Conservation (phyloP, 2,113 vertebrate species). For the Crotophaga sulcirostris region DNA sequence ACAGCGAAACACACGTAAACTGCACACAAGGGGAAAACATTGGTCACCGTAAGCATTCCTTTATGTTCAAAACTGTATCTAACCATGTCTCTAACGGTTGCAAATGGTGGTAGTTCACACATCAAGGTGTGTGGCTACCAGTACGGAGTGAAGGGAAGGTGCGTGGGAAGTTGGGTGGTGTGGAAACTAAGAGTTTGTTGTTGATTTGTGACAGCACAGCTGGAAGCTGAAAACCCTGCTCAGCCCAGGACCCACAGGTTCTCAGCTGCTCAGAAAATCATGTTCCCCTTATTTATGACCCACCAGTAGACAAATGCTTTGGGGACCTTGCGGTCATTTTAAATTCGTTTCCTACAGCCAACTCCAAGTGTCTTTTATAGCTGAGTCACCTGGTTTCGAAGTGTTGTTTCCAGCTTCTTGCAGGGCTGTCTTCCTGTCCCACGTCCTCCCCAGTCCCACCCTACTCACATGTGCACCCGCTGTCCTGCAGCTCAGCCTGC, state of each 20-base stretch:
- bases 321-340: background rate
- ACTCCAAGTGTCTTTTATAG: background rate
- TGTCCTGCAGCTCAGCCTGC: background rate
- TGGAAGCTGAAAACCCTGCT: background rate
- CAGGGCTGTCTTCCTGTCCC: conserved; percentile 33
- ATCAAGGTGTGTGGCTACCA: background rate
- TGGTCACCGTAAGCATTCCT: conserved; percentile 34
- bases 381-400: conserved; percentile 7
- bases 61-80: background rate
- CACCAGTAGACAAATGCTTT: background rate
- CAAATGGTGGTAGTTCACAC: background rate
- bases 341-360: background rate
- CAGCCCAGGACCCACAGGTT: background rate
- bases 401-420: conserved; percentile 18
- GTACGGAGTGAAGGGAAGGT: background rate
- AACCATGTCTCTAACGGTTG: background rate
- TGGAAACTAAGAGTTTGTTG: background rate
- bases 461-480: background rate
- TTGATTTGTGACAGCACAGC: background rate
- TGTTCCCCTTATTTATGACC: background rate
- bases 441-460: conserved; percentile 26
- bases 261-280: conserved; percentile 6
- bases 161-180: background rate
- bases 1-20: background rate
- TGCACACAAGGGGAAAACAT: background rate